Evolutionary conservation across 2,113 vertebrate genomes (phyloP).

Genomic region (Vicugna pacos): DNA sequence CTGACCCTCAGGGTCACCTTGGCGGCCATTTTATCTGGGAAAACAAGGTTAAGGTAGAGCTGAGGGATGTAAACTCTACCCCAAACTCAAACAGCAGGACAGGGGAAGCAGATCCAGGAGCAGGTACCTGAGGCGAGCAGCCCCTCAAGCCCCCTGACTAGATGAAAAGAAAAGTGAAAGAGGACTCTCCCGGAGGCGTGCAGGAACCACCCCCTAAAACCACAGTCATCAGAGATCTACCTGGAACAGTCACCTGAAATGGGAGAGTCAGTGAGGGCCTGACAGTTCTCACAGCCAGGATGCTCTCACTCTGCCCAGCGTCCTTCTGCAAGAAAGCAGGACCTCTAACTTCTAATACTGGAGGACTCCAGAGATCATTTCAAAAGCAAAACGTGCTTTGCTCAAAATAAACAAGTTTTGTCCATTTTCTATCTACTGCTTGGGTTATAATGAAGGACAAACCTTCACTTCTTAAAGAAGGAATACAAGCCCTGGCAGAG

Average conservation of each 20-base stretch:
- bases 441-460: not conserved
- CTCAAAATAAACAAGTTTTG: not conserved
- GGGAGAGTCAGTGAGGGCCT: not conserved
- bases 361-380: not conserved
- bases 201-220: not conserved
- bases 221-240: not conserved
- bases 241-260: not conserved
- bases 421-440: not conserved
- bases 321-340: not conserved
- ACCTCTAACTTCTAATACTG: not conserved
- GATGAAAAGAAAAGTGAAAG: not conserved
- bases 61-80: not conserved
- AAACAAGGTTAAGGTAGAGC: not conserved
- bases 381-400: not conserved
- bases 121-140: not conserved
- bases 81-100: not conserved
- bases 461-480: not conserved
- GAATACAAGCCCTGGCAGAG: not conserved
- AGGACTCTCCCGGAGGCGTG: not conserved
- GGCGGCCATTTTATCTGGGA: not conserved
- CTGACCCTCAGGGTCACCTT: not conserved
- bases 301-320: not conserved
- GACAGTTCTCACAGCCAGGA: not conserved
- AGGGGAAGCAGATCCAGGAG: not conserved
- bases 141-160: not conserved